Percentiles rank a stretch among this genome's conserved stretches.
Evolutionary conservation across 2,113 vertebrate species (phyloP).

Genomic region (Mesitornis unicolor): DNA sequence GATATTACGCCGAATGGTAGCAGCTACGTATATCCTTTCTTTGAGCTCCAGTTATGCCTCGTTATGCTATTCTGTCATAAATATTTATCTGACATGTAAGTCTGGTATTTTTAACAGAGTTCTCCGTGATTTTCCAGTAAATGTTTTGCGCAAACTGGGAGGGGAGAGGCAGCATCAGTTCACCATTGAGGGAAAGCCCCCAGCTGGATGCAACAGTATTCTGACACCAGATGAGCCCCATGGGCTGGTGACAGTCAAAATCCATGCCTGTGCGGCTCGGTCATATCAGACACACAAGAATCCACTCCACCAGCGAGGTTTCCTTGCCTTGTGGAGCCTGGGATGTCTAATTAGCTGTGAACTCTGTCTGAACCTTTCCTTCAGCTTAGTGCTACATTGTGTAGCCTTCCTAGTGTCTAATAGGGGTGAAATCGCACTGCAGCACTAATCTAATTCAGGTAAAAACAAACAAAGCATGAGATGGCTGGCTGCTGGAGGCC

Average conservation of each 20-base stretch:
- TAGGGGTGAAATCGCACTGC: not conserved
- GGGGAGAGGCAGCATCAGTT: not conserved
- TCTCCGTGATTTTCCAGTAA: not conserved
- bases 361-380: constrained; percentile 35
- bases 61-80: not conserved
- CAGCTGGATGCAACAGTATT: not conserved
- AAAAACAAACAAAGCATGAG: constrained; percentile 16
- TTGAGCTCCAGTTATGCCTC: not conserved
- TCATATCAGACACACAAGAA: fast-evolving
- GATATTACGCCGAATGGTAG: not conserved
- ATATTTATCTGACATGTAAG: not conserved
- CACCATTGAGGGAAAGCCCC: not conserved
- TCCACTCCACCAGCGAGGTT: not conserved
- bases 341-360: constrained; percentile 15
- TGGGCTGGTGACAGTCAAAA: not conserved
- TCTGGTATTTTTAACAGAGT: not conserved
- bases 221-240: not conserved
- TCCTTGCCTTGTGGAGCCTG: not conserved
- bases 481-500: not conserved
- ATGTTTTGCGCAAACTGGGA: not conserved
- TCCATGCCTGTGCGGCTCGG: fast-evolving
- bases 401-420: not conserved
- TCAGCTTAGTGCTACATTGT: not conserved
- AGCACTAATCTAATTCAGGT: constrained; percentile 17
- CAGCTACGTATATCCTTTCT: not conserved